These are phyloP conservation scores for Echinops telfairi DNA, from an alignment of 2,113 vertebrate species.

Conservation along the genomic window DNA sequence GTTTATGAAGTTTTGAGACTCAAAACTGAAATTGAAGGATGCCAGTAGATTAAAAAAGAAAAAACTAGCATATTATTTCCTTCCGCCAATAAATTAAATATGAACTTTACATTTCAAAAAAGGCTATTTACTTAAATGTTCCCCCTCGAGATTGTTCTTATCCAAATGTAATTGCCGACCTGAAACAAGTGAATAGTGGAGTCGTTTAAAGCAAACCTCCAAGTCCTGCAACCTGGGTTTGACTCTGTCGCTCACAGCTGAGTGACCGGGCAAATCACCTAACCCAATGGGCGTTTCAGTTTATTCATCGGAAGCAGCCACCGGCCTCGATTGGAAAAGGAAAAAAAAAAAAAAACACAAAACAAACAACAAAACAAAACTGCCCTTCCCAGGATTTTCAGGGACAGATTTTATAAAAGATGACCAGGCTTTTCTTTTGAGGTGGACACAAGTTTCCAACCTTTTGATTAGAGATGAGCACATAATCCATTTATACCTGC, in stretches of 20 bases:
- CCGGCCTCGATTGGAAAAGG: no score
- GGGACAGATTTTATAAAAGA: background rate
- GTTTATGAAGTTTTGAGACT: constrained; percentile 52
- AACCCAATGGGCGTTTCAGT: background rate
- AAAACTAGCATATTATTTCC: background rate
- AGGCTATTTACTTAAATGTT: no score
- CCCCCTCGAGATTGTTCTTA: background rate
- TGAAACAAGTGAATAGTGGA: background rate
- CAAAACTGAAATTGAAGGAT: constrained; percentile 44
- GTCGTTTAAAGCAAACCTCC: background rate
- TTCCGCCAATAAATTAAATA: constrained; percentile 53
- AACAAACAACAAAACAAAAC: no score
- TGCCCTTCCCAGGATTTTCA: background rate
- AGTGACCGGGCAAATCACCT: background rate
- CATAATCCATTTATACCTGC: background rate
- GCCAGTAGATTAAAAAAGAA: background rate
- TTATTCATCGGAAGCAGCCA: background rate
- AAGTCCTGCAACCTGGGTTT: fast-evolving
- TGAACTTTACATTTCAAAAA: constrained; percentile 65
- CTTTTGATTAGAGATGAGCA: background rate
- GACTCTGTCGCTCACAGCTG: background rate
- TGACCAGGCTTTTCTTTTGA: background rate
- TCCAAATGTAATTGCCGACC: background rate
- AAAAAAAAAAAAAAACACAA: no score
- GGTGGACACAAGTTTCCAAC: no score